Percentiles rank a stretch among this genome's conserved stretches.
Evolutionary conservation across 1,140 invertebrate species (phyloP).

Genomic region (Linepithema humile): DNA sequence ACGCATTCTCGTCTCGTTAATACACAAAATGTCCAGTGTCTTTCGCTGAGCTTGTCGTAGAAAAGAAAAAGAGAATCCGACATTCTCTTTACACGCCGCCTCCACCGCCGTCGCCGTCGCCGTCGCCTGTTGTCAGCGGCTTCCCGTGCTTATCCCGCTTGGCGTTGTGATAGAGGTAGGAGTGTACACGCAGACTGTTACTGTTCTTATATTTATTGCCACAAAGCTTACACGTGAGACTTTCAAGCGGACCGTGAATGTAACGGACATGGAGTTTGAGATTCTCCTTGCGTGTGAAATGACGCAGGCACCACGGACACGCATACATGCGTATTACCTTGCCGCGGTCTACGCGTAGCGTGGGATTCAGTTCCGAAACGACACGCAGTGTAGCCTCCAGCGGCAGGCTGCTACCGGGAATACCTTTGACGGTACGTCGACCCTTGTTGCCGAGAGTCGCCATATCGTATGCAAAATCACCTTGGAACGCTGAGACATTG

Average conservation of each 20-base stretch:
- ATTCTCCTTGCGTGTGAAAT: conserved; percentile 83
- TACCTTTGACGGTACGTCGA: conserved; percentile 78
- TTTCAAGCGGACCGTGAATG: conserved; percentile 83
- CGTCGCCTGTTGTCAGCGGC: conserved; percentile 67
- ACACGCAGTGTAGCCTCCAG: conserved; percentile 81
- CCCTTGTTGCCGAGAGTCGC: conserved; percentile 70
- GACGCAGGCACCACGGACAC: conserved; percentile 83
- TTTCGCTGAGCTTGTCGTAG: background rate
- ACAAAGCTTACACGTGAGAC: conserved; percentile 83
- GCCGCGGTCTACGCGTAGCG: conserved; percentile 80
- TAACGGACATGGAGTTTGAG: conserved; percentile 83
- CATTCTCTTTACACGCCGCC: conserved; percentile 14
- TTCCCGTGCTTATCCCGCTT: conserved; percentile 80
- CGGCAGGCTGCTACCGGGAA: conserved; percentile 78
- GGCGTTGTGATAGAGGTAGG: conserved; percentile 84
- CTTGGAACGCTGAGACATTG: conserved; percentile 33
- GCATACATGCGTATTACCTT: conserved; percentile 83
- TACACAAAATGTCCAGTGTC: background rate
- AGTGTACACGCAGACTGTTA: conserved; percentile 84
- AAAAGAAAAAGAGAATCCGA: background rate
- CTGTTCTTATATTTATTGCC: conserved; percentile 84
- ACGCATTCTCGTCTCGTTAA: background rate
- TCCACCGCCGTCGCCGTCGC: background rate
- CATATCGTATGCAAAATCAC: conserved; percentile 56
- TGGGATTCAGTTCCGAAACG: conserved; percentile 81